Percentiles rank a stretch among this genome's conserved stretches.
phyloP scores from a whole-genome alignment of 2,888 invertebrate genomes.

The Diarsia brunnea region DNA sequence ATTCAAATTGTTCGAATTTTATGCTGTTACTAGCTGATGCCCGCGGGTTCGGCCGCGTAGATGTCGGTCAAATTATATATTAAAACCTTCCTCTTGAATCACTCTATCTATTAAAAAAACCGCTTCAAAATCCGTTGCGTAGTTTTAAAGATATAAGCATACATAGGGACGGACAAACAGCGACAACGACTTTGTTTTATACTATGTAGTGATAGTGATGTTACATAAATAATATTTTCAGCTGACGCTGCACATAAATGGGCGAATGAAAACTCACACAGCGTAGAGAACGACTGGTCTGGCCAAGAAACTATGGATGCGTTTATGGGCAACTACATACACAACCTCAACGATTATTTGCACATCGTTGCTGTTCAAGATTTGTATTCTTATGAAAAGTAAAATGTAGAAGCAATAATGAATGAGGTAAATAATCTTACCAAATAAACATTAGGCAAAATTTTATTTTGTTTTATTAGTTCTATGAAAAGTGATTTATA shows the following conservation, averaged over 20 bases:
- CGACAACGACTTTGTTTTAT: no score
- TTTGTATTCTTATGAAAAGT: slow-evolving; percentile 23
- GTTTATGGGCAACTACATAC: neutral
- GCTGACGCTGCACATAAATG: slow-evolving; percentile 36
- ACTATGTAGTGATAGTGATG: no score
- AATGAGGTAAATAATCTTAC: neutral
- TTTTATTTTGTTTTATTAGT: slow-evolving; percentile 24
- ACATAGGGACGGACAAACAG: no score
- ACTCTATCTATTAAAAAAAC: no score
- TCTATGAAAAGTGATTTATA: neutral
- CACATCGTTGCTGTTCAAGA: neutral
- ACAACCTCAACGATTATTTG: slow-evolving; percentile 17
- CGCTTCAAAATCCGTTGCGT: no score
- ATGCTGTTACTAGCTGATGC: no score
- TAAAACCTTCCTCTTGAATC: no score
- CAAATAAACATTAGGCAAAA: slow-evolving; percentile 19
- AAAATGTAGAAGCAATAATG: neutral
- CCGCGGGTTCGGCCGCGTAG: no score
- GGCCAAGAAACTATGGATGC: neutral
- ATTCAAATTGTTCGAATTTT: no score
- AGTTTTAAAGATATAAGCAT: no score
- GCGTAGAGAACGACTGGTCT: neutral
- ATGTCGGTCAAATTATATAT: no score
- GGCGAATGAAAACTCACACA: slow-evolving; percentile 35
- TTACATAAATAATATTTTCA: no score